These are phyloP conservation scores for Mesorhabditis sp. DNA, from an alignment of 2,888 invertebrate species.

Conservation along the genomic window DNA sequence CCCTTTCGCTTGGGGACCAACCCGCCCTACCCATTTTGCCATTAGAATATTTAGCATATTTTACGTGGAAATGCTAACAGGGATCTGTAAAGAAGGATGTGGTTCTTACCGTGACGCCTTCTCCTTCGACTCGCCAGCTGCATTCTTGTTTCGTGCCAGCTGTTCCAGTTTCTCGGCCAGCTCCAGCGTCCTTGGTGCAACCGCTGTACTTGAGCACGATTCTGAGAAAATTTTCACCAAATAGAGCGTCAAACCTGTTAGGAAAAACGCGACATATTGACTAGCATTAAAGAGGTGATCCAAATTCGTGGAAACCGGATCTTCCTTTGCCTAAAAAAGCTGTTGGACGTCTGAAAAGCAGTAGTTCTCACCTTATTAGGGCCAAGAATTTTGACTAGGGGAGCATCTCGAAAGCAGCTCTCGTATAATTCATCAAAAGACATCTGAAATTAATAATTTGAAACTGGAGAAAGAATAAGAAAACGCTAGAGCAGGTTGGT, in stretches of 20 bases:
- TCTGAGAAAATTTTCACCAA: conserved; percentile 13
- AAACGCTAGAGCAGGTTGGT: not conserved
- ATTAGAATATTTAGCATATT: not conserved
- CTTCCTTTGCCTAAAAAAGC: not conserved
- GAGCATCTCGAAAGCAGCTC: conserved; percentile 26
- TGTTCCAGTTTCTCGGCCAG: conserved; percentile 10
- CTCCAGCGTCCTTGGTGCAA: conserved; percentile 4
- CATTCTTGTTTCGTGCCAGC: conserved; percentile 9
- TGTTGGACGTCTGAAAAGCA: conserved; percentile 7
- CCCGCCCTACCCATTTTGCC: not conserved
- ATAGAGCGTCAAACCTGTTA: conserved; percentile 19
- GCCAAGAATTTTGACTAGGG: conserved; percentile 14
- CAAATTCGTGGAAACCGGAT: conserved; percentile 12
- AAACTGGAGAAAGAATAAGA: not conserved
- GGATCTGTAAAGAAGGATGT: too few relatives aligned
- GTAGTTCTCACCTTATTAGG: conserved; percentile 5
- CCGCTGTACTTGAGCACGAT: not conserved
- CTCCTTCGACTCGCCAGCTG: conserved; percentile 3
- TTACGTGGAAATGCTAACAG: not conserved
- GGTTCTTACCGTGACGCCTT: conserved; percentile 2
- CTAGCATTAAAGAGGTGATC: conserved; percentile 23
- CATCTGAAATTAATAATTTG: conserved; percentile 16
- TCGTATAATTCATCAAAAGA: conserved; percentile 32
- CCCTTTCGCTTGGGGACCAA: too few relatives aligned
- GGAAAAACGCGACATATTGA: conserved; percentile 23